Evolutionary conservation across 2,797 vertebrate species (phyloP).

Genomic region (Xenentodon cancila): DNA sequence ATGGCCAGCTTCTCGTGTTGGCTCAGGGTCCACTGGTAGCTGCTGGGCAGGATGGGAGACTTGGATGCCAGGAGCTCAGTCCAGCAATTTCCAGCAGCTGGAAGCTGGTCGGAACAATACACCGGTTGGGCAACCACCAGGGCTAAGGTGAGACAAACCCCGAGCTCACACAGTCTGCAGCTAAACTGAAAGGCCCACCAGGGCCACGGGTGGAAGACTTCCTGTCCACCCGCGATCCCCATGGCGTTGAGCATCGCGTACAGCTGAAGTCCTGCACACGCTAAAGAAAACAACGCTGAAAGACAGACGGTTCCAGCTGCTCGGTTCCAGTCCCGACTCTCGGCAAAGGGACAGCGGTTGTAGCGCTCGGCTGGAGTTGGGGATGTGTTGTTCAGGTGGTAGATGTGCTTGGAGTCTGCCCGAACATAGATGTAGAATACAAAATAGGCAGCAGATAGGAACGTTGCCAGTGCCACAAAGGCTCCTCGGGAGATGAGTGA

Average conservation of each 20-base stretch:
- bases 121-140: constrained; percentile 87
- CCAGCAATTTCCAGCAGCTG: constrained; percentile 83
- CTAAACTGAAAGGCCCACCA: constrained; percentile 94
- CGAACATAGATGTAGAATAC: constrained; percentile 86
- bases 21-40: constrained; percentile 85
- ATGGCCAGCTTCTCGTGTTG: constrained; percentile 87
- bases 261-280: constrained; percentile 88
- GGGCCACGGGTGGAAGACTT: constrained; percentile 86
- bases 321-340: constrained; percentile 85
- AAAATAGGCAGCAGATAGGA: constrained; percentile 86
- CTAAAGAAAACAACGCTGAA: constrained; percentile 84
- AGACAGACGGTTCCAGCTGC: constrained; percentile 84
- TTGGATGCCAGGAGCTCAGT: constrained; percentile 82
- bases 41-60: constrained; percentile 82
- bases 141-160: constrained; percentile 87
- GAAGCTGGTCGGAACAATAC: constrained; percentile 82
- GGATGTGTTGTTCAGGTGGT: constrained; percentile 86
- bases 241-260: constrained; percentile 88
- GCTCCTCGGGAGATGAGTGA: constrained; percentile 86
- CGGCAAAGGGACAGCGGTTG: constrained; percentile 86
- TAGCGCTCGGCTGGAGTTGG: constrained; percentile 84
- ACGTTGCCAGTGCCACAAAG: constrained; percentile 85
- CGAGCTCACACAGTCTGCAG: constrained; percentile 87
- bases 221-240: constrained; percentile 83
- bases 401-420: constrained; percentile 85